These are phyloP conservation scores for Tethea ocularis DNA, from an alignment of 2,888 invertebrate genomes.

Conservation along the genomic window DNA sequence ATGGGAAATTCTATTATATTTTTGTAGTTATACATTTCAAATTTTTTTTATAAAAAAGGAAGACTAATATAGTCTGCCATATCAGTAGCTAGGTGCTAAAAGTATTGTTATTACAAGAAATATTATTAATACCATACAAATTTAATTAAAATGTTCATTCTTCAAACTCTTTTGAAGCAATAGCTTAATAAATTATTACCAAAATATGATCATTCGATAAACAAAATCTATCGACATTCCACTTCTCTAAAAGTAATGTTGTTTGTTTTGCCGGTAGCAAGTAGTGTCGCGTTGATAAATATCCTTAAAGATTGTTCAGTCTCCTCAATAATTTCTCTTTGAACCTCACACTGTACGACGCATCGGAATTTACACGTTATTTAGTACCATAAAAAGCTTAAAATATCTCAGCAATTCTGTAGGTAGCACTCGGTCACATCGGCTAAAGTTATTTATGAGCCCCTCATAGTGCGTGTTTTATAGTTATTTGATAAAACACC, in stretches of 20 bases:
- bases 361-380: constrained; percentile 43
- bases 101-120: no score
- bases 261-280: constrained; percentile 81
- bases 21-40: no score
- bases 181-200: constrained; percentile 8
- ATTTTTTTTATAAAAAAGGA: no score
- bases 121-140: neutral
- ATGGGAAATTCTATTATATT: constrained; percentile 10
- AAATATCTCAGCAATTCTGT: constrained; percentile 22
- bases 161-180: neutral
- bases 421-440: constrained; percentile 37
- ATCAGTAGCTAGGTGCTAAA: no score
- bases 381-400: constrained; percentile 29
- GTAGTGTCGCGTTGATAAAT: constrained; percentile 82
- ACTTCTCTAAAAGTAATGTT: constrained; percentile 73
- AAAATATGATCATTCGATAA: constrained; percentile 18
- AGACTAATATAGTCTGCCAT: no score
- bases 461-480: constrained; percentile 76
- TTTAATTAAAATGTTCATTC: no score
- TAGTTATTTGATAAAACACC: constrained; percentile 81
- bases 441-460: constrained; percentile 74
- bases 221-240: constrained; percentile 39
- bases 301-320: constrained; percentile 80
- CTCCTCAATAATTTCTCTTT: constrained; percentile 77
- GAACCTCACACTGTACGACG: constrained; percentile 57